A percentile compares a stretch with the other conserved stretches of the same genome.
Evolutionary conservation across 2,888 invertebrate species (phyloP).

Genomic region (Axea sp.): DNA sequence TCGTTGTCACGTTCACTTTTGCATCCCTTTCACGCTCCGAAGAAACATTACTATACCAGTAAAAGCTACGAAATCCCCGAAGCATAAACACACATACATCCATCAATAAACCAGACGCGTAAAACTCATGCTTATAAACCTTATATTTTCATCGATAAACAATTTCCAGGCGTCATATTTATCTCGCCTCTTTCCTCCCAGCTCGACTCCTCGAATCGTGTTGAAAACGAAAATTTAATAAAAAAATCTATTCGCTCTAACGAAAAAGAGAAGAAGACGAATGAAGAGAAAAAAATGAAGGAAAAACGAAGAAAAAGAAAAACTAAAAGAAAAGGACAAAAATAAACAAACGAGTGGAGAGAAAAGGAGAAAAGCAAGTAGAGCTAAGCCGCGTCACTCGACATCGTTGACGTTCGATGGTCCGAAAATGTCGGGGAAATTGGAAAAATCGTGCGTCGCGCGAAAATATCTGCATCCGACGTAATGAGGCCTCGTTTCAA

Average conservation of each 20-base stretch:
- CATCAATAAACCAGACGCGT: constrained; percentile 39
- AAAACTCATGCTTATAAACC: constrained; percentile 55
- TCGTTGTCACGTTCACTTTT: constrained; percentile 13
- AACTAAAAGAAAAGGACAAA: not conserved
- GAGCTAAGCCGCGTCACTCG: constrained; percentile 57
- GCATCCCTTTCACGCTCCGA: constrained; percentile 9
- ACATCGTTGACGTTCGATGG: constrained; percentile 58
- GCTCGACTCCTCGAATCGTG: constrained; percentile 22
- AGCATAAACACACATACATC: constrained; percentile 48
- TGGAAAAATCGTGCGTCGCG: constrained; percentile 59
- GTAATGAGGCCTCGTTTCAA: constrained; percentile 59
- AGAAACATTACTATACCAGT: constrained; percentile 48
- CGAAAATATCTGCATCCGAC: constrained; percentile 61
- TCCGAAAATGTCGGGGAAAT: constrained; percentile 60
- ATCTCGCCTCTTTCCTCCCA: constrained; percentile 3
- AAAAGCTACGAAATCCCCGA: constrained; percentile 53
- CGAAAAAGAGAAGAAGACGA: too few species aligned
- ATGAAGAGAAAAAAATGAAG: constrained; percentile 14
- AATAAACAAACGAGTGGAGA: constrained; percentile 4
- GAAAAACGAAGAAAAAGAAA: constrained; percentile 1
- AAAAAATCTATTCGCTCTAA: constrained; percentile 8
- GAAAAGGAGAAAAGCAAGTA: constrained; percentile 17
- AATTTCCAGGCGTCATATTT: constrained; percentile 53
- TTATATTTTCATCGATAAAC: constrained; percentile 60
- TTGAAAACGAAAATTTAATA: constrained; percentile 39